Base-by-base conservation (phyloP, 2,113 vertebrate species). In the Limanda limanda region DNA sequence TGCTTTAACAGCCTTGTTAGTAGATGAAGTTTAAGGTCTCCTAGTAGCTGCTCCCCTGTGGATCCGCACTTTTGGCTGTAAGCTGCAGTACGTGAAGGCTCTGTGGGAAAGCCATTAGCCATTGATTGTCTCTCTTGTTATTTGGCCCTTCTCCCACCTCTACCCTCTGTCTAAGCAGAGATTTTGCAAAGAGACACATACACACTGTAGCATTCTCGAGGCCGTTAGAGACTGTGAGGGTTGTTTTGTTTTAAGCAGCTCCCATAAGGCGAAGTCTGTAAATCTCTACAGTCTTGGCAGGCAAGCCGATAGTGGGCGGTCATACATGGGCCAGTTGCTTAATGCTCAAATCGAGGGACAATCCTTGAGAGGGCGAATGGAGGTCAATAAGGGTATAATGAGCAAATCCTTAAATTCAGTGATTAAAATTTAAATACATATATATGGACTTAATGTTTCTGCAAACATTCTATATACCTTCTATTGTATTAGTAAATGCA, bases 71-170 rank as follows among this genome's bases (percentile, higher is more conserved):
- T 84, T 78, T 86, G 68, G 59, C 76, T 68, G 27, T 48, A 68
- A 80, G 73, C 15, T 72, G 62, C 71, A 69, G 70, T 66, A 78
- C 82, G 82, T 70, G 77, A 75, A 57, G 81, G 63, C 59, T 74
- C 86, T 68, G 67, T 68, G 75, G 81, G 87, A 78, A 78, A 84
- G 68, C 86, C 77, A 88, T 90, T 85, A 88, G 59, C 86, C 64
- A 24, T 71, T 60, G 54, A 73, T 72, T 81, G 65, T 79, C 77
- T 79, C 45, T 74, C 45, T 76, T 10, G 59, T 31, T 77, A 57
- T 70, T 45, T 56, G 21, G 76, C 72, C 57, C 68, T 65, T 4
- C 60, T 10, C 12, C 68, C 31, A 60, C 31, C 58, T 65, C 31
- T 66, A 59, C 52, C n/a, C 71, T 31, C 54, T 51, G 37, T 35